These are phyloP conservation scores for Ennomos quercinarius DNA, from an alignment of 2,888 invertebrate genomes.

Conservation along the genomic window DNA sequence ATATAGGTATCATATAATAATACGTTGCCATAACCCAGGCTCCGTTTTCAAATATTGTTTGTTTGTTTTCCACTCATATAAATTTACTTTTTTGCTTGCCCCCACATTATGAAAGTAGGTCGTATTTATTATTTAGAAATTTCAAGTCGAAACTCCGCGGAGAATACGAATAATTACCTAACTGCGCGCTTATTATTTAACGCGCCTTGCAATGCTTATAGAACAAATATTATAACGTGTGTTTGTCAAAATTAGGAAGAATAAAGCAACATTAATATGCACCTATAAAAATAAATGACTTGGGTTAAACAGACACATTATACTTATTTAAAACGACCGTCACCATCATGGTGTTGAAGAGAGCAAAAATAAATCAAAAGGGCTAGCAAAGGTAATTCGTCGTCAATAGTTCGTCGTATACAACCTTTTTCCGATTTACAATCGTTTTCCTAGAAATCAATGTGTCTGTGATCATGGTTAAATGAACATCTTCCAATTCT, in stretches of 20 bases:
- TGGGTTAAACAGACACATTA: no score
- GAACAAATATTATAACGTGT: slow-evolving; percentile 22
- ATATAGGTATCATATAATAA: slow-evolving; percentile 24
- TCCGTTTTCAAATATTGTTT: slow-evolving; percentile 33
- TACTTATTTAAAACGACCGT: no score
- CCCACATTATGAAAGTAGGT: slow-evolving; percentile 18
- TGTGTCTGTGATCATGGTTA: no score
- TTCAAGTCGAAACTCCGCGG: slow-evolving; percentile 27
- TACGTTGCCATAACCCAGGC: slow-evolving; percentile 9
- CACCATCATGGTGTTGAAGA: no score
- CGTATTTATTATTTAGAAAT: slow-evolving; percentile 30
- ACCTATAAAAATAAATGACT: no score
- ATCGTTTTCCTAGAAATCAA: no score
- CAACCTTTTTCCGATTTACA: no score
- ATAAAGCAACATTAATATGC: no score
- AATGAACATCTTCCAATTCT: no score
- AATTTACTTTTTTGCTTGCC: slow-evolving; percentile 30
- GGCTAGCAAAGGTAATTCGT: no score
- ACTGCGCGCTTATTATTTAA: slow-evolving; percentile 18
- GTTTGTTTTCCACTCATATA: slow-evolving; percentile 30
- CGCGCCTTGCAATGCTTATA: slow-evolving; percentile 15
- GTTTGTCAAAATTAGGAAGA: not conserved
- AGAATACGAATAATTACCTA: slow-evolving; percentile 31
- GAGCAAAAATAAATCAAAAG: no score
- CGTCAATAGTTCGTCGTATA: no score